These are phyloP conservation scores for Nylanderia fulva DNA, from an alignment of 1,140 invertebrate genomes.

Conservation along the genomic window DNA sequence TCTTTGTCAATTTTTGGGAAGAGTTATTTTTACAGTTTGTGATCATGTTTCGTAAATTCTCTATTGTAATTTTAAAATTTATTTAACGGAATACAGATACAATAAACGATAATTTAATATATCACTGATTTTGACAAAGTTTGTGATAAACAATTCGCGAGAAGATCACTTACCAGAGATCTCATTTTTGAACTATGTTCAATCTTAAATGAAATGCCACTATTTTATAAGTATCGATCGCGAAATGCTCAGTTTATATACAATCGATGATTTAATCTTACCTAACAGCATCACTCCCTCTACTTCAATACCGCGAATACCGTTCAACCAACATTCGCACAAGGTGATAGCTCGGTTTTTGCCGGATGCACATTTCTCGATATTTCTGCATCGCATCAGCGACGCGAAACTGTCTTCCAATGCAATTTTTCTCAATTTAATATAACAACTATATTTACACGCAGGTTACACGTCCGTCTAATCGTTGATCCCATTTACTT, in stretches of 20 bases:
- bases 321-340: constrained; percentile 17
- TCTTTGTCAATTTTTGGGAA: neutral
- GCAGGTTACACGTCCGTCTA: neutral
- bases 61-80: neutral
- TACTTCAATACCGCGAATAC: neutral
- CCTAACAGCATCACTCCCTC: constrained; percentile 50
- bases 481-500: constrained; percentile 10
- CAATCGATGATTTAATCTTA: constrained; percentile 56
- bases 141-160: neutral
- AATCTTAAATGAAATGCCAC: constrained; percentile 30
- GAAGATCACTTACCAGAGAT: constrained; percentile 5
- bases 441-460: neutral
- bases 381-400: neutral
- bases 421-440: neutral
- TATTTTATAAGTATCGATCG: constrained; percentile 38
- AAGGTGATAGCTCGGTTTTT: constrained; percentile 6
- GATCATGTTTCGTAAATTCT: neutral
- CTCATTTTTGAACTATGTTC: constrained; percentile 34
- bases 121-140: neutral
- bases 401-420: neutral
- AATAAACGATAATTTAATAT: neutral
- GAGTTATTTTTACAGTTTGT: neutral
- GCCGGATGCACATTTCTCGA: constrained; percentile 3
- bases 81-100: neutral
- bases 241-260: constrained; percentile 60